Conservation (phyloP, 1,140 invertebrate species). For the Phymastichus coffea region DNA sequence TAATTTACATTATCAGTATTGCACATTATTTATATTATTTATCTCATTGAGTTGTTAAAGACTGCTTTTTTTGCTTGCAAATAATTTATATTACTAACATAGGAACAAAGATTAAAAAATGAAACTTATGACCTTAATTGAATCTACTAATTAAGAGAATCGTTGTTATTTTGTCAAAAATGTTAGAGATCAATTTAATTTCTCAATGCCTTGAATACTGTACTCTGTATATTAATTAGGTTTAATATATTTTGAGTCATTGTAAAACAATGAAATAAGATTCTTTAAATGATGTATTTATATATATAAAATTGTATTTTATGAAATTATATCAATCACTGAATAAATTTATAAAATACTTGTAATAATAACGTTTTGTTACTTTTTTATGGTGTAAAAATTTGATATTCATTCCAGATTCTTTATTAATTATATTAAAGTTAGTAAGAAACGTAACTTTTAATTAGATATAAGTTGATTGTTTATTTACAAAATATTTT, state of each 20-base stretch:
- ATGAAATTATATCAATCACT: not conserved
- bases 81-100: not conserved
- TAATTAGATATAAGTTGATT: too few species aligned
- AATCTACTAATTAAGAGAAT: not conserved
- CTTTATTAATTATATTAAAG: too few species aligned
- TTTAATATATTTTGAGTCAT: not conserved
- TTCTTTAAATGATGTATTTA: not conserved
- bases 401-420: too few species aligned
- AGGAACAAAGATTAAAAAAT: not conserved
- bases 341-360: not conserved
- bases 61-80: conserved; percentile 3
- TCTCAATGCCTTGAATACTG: too few species aligned
- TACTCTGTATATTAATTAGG: not conserved
- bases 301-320: not conserved
- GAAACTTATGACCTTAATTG: not conserved
- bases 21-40: conserved; percentile 3
- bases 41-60: not conserved
- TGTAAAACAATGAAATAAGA: not conserved
- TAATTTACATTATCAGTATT: conserved; percentile 13
- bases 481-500: too few species aligned
- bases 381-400: too few species aligned
- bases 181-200: too few species aligned
- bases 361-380: too few species aligned
- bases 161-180: too few species aligned
- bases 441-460: too few species aligned